phyloP scores from a whole-genome alignment of 2,888 invertebrate species.

The Leptinotarsa peninsularis region DNA sequence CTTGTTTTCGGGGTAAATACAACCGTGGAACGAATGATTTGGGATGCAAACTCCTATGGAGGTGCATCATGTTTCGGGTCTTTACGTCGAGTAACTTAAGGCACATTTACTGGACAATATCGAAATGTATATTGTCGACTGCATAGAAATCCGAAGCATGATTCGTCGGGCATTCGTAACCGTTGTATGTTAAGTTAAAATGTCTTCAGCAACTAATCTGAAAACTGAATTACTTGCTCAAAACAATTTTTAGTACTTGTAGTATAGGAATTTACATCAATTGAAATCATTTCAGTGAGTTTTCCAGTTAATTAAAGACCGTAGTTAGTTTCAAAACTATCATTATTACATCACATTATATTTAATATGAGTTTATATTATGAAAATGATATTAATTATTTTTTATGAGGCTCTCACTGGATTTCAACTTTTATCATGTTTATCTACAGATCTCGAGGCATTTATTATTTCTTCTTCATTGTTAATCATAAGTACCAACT shows the following conservation, averaged over 20 bases:
- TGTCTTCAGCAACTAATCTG: constrained; percentile 4
- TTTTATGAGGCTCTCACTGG: not conserved
- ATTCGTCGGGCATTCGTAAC: not conserved
- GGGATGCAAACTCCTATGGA: too few species aligned
- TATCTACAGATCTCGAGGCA: not conserved
- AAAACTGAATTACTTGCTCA: not conserved
- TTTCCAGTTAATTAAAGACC: not conserved
- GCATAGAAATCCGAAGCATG: constrained; percentile 3
- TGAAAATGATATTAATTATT: not conserved
- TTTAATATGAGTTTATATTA: not conserved
- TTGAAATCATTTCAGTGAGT: not conserved
- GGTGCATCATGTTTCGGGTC: too few species aligned
- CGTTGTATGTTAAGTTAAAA: not conserved
- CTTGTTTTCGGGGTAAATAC: too few species aligned
- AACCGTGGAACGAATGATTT: too few species aligned
- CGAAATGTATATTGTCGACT: not conserved
- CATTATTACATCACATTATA: not conserved
- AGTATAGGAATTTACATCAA: not conserved
- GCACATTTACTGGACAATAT: too few species aligned
- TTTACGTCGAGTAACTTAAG: too few species aligned
- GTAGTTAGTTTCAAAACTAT: not conserved
- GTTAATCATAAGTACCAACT: too few species aligned
- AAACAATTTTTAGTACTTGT: constrained; percentile 5
- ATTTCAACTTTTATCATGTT: not conserved
- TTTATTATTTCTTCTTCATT: not conserved